These are phyloP conservation scores for Carollia perspicillata DNA, from an alignment of 2,113 vertebrate genomes.

Conservation along the genomic window DNA sequence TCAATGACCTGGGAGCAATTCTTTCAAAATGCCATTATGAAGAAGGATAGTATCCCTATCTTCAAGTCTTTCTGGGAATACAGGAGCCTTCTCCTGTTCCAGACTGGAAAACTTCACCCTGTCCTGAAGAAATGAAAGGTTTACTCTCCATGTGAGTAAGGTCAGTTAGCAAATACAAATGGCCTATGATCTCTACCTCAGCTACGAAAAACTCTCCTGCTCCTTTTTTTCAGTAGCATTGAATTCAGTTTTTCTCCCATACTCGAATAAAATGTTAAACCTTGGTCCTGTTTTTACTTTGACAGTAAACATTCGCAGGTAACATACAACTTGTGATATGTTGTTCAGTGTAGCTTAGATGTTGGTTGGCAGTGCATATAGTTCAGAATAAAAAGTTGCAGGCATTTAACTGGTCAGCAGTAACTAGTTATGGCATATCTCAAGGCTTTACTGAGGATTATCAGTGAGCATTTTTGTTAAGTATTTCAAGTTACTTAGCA, in stretches of 20 bases:
- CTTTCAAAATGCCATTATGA: constrained; percentile 48
- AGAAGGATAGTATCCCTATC: not conserved
- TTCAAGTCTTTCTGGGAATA: not conserved
- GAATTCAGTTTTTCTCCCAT: not conserved
- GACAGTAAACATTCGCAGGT: not conserved
- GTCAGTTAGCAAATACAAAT: not conserved
- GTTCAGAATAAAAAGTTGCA: not conserved
- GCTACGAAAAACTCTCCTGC: not conserved
- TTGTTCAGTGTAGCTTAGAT: not conserved
- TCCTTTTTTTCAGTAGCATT: not conserved
- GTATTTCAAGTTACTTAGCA: not conserved
- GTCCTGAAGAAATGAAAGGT: not conserved
- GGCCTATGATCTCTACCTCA: not conserved
- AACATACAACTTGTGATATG: not conserved
- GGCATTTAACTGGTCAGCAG: not conserved
- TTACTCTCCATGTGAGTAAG: not conserved
- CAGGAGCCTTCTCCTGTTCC: not conserved
- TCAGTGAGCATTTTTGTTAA: not conserved
- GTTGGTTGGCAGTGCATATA: not conserved
- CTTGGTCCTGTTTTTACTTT: not conserved
- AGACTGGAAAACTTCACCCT: not conserved
- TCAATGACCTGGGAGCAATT: not conserved
- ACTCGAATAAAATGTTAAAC: not conserved
- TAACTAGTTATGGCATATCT: not conserved
- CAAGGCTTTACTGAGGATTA: not conserved